Percentiles rank a stretch among this genome's conserved stretches.
These are phyloP conservation scores for Lasaia peninsularis DNA, from an alignment of 1,140 invertebrate genomes.

Conservation along the genomic window DNA sequence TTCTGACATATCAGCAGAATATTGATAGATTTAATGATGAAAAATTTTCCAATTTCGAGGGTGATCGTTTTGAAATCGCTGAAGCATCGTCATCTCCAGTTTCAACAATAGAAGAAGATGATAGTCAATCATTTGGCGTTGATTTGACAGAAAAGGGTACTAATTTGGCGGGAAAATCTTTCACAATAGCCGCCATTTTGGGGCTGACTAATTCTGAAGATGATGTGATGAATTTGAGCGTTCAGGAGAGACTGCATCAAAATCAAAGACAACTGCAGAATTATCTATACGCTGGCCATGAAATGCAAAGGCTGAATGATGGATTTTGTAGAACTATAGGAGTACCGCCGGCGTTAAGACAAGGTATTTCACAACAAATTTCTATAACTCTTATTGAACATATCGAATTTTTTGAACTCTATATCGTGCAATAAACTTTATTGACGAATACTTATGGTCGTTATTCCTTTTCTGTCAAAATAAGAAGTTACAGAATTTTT, in stretches of 20 bases:
- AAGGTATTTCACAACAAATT: slow-evolving; percentile 40
- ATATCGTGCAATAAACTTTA: no score
- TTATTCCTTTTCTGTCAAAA: no score
- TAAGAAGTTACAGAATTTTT: no score
- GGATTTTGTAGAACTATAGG: slow-evolving; percentile 50
- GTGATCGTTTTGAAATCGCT: slow-evolving; percentile 26
- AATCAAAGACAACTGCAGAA: slow-evolving; percentile 58
- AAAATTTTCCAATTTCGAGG: slow-evolving; percentile 36
- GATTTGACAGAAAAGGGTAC: slow-evolving; percentile 60
- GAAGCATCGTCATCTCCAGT: slow-evolving; percentile 19
- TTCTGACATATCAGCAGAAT: slow-evolving; percentile 52
- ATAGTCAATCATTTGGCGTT: slow-evolving; percentile 58
- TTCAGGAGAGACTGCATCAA: slow-evolving; percentile 58
- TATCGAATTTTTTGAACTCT: no score
- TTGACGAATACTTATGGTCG: no score
- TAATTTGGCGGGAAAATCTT: slow-evolving; percentile 61
- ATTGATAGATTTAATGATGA: slow-evolving; percentile 40
- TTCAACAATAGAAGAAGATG: slow-evolving; percentile 49
- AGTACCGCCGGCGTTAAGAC: slow-evolving; percentile 44
- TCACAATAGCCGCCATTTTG: slow-evolving; percentile 68
- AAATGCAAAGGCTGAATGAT: slow-evolving; percentile 56
- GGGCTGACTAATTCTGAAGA: slow-evolving; percentile 55
- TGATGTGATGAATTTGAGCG: slow-evolving; percentile 65
- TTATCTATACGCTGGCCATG: slow-evolving; percentile 59
- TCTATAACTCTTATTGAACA: neutral